phyloP scores from a whole-genome alignment of 2,797 vertebrate genomes.

The Sarcophilus harrisii region DNA sequence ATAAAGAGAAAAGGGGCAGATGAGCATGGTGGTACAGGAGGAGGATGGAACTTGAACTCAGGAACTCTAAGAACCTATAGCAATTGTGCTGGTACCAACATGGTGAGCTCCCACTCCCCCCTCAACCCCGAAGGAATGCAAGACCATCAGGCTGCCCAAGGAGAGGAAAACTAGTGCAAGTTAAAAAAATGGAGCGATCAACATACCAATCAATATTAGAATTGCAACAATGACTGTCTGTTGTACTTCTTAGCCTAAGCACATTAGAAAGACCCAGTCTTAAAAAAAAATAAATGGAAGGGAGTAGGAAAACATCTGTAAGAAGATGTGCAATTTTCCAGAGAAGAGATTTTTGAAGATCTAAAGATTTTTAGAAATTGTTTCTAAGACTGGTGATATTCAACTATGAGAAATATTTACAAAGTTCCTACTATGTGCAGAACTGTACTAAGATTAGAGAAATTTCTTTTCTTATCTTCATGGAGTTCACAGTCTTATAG shows the following conservation, averaged over 20 bases:
- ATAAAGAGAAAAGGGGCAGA: neutral
- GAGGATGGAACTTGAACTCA: neutral
- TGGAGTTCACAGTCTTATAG: neutral
- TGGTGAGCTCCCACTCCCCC: neutral
- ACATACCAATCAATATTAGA: neutral
- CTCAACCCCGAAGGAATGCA: neutral
- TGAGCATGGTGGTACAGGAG: neutral
- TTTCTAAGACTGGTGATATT: constrained; percentile 29
- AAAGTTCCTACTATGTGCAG: neutral
- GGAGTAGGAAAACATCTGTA: neutral
- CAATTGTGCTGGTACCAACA: neutral
- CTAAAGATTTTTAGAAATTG: constrained; percentile 44
- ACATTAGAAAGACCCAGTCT: neutral
- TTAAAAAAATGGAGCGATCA: neutral
- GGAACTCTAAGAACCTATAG: neutral
- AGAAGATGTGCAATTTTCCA: neutral
- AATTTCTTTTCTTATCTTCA: neutral
- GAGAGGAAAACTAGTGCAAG: neutral
- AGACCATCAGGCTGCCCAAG: neutral
- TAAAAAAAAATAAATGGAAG: neutral
- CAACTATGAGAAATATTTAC: neutral
- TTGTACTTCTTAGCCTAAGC: neutral
- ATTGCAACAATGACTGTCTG: neutral
- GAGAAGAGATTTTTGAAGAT: constrained; percentile 7
- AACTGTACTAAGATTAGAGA: neutral